Evolutionary conservation across 2,888 invertebrate species (phyloP).

Genomic region (Phragmatobia fuliginosa): DNA sequence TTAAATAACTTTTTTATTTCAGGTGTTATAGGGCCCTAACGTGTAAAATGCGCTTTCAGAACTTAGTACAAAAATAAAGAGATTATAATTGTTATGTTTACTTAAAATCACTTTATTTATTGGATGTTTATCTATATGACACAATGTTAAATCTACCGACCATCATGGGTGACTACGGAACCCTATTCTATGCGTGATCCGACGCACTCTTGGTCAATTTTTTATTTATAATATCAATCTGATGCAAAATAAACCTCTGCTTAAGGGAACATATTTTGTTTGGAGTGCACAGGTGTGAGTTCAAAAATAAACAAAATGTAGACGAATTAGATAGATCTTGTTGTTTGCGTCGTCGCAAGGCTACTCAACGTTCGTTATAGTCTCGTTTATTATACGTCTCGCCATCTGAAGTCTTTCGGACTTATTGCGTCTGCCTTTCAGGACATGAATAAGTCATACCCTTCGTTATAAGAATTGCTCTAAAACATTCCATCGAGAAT

Average conservation of each 20-base stretch:
- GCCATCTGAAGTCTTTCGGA: constrained; percentile 69
- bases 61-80: too few species aligned
- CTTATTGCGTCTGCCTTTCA: constrained; percentile 77
- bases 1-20: too few species aligned
- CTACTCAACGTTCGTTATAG: constrained; percentile 68
- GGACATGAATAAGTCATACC: constrained; percentile 83
- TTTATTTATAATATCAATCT: too few species aligned
- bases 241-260: not conserved
- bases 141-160: too few species aligned
- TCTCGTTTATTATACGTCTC: constrained; percentile 77
- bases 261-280: not conserved
- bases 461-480: constrained; percentile 82
- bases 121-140: too few species aligned
- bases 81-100: too few species aligned
- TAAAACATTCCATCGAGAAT: constrained; percentile 65
- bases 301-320: not conserved
- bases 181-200: too few species aligned
- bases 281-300: not conserved
- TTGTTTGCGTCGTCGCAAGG: constrained; percentile 23
- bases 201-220: too few species aligned
- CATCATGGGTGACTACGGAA: too few species aligned
- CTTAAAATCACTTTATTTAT: too few species aligned
- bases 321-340: constrained; percentile 1
- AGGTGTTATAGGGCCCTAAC: too few species aligned
- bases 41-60: too few species aligned